Evolutionary conservation across 1,140 invertebrate genomes (phyloP).

Genomic region (Penaeus japonicus): DNA sequence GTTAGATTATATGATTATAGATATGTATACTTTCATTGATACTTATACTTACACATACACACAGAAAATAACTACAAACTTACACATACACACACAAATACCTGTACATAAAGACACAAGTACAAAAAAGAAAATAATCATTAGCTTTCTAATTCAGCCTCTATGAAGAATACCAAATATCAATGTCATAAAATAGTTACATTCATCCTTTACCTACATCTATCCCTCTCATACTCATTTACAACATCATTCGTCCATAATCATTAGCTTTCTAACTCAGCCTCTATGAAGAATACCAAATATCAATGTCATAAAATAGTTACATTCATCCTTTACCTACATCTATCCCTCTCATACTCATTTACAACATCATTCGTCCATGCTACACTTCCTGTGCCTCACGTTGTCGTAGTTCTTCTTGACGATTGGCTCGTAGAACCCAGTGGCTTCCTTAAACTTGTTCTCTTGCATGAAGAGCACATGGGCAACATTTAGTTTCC

Average conservation of each 20-base stretch:
- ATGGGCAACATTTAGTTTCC: constrained; percentile 98
- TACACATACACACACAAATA: too few species aligned
- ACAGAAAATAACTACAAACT: background rate
- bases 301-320: background rate
- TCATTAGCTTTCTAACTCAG: too few species aligned
- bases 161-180: background rate
- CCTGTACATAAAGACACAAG: background rate
- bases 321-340: background rate
- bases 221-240: background rate
- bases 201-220: background rate
- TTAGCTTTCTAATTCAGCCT: too few species aligned
- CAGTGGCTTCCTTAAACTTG: constrained; percentile 97
- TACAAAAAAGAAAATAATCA: background rate
- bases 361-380: background rate
- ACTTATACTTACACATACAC: too few species aligned
- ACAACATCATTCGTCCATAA: background rate
- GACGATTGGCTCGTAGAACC: constrained; percentile 98
- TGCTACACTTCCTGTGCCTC: constrained; percentile 60
- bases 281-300: background rate
- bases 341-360: background rate
- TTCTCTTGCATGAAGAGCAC: constrained; percentile 99
- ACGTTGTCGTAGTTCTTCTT: constrained; percentile 96
- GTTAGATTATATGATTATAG: background rate
- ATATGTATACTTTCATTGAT: too few species aligned
- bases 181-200: background rate